A percentile compares a stretch with the other conserved stretches of the same genome.
These are phyloP conservation scores for Kryptolebias marmoratus DNA, from an alignment of 2,113 vertebrate genomes.

Conservation along the genomic window DNA sequence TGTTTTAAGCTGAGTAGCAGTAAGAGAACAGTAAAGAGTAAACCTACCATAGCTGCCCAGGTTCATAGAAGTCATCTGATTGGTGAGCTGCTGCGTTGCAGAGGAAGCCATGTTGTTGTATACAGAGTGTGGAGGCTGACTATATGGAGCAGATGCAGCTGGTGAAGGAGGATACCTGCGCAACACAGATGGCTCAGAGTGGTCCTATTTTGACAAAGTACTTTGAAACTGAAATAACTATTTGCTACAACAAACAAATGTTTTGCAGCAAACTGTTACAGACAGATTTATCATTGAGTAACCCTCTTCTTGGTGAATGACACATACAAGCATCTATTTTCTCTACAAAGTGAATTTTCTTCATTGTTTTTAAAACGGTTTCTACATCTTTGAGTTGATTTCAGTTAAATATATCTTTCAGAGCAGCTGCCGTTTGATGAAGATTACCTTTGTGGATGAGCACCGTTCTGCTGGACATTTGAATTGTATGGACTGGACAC, in stretches of 20 bases:
- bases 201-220: not conserved
- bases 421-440: not conserved
- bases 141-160: constrained; percentile 65
- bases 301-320: too few relatives aligned
- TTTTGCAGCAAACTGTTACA: not conserved
- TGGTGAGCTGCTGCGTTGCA: constrained; percentile 83
- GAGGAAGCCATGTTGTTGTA: constrained; percentile 75
- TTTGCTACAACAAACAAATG: not conserved
- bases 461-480: constrained; percentile 81
- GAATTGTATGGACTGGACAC: constrained; percentile 75
- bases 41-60: constrained; percentile 87
- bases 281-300: not conserved
- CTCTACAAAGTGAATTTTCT: not conserved
- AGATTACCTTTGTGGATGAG: constrained; percentile 82
- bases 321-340: too few relatives aligned
- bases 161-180: constrained; percentile 69
- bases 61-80: constrained; percentile 88
- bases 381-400: not conserved
- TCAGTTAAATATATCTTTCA: not conserved
- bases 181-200: not conserved
- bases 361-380: not conserved
- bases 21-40: not conserved
- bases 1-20: not conserved
- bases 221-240: not conserved
- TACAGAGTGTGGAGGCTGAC: constrained; percentile 67